phyloP scores from a whole-genome alignment of 1,140 invertebrate species.

The Ceratosolen fusciceps region DNA sequence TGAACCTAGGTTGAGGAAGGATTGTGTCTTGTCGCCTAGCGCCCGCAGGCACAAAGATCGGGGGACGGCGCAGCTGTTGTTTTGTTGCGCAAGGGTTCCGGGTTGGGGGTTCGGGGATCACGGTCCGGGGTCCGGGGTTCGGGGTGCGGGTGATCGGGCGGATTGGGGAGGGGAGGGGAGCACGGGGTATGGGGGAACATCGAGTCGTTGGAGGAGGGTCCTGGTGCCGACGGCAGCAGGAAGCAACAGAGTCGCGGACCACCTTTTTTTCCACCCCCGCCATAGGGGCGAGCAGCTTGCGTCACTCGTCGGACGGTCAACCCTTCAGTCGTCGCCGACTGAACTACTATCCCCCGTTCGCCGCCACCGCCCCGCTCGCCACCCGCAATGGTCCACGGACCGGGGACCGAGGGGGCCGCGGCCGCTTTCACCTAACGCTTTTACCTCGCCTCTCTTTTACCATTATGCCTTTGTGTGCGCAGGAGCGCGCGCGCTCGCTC shows the following conservation, averaged over 20 bases:
- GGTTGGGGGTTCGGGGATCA: not conserved
- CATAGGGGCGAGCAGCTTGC: conserved; percentile 13
- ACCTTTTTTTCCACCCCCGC: conserved; percentile 24
- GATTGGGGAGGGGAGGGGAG: no score
- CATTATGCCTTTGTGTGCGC: no score
- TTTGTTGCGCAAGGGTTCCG: conserved; percentile 65
- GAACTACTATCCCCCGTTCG: no score
- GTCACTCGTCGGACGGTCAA: conserved; percentile 1
- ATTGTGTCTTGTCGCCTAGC: conserved; percentile 34
- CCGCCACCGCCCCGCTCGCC: no score
- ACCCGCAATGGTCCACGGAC: no score
- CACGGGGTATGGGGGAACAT: no score
- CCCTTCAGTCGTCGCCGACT: not conserved
- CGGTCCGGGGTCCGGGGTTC: conserved; percentile 11
- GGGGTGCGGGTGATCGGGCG: not conserved
- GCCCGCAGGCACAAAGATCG: conserved; percentile 3
- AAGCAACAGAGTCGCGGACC: conserved; percentile 18
- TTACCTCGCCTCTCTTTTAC: no score
- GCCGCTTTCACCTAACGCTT: no score
- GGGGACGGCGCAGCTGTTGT: conserved; percentile 66
- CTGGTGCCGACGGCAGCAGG: no score
- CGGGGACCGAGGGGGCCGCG: no score
- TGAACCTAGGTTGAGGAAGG: conserved; percentile 29
- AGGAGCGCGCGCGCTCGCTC: no score
- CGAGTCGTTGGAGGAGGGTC: no score